Conservation (phyloP, 2,888 invertebrate species). For the Drosophila subquinaria region DNA sequence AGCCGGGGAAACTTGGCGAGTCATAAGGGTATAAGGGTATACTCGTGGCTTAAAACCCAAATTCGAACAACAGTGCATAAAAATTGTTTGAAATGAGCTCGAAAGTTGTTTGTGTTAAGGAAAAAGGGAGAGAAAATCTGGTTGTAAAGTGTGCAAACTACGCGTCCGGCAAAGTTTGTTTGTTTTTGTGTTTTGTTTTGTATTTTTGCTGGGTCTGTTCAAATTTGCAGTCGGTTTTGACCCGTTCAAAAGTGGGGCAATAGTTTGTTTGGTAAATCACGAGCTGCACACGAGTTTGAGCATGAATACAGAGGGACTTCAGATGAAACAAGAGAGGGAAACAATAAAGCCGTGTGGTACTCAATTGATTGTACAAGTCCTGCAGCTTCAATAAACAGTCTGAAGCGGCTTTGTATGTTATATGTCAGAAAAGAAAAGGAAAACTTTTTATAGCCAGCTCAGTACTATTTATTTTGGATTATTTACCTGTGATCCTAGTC, state of each 20-base stretch:
- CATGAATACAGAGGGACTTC: not conserved
- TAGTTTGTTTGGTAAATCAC: conserved; percentile 25
- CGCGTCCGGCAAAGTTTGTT: conserved; percentile 25
- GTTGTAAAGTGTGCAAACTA: conserved; percentile 30
- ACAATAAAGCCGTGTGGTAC: conserved; percentile 5
- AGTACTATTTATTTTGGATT: conserved; percentile 3
- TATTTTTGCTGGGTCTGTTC: not conserved
- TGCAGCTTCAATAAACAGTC: conserved; percentile 7
- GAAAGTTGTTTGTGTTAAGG: conserved; percentile 10
- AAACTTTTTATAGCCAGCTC: not conserved
- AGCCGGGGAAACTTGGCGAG: not conserved
- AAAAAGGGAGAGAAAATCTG: conserved; percentile 16
- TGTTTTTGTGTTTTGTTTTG: not conserved
- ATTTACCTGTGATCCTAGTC: not conserved
- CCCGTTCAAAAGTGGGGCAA: conserved; percentile 20
- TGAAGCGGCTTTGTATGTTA: not conserved
- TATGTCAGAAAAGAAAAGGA: not conserved
- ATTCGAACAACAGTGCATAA: conserved; percentile 28
- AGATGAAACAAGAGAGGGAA: not conserved
- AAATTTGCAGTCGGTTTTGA: conserved; percentile 5
- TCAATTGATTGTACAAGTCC: conserved; percentile 1
- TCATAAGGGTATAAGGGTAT: conserved; percentile 5
- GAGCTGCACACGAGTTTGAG: conserved; percentile 4
- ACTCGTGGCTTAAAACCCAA: conserved; percentile 4
- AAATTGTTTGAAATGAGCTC: conserved; percentile 33